Evolutionary conservation across 2,113 vertebrate species (phyloP).

Genomic region (Hippoglossus stenolepis): DNA sequence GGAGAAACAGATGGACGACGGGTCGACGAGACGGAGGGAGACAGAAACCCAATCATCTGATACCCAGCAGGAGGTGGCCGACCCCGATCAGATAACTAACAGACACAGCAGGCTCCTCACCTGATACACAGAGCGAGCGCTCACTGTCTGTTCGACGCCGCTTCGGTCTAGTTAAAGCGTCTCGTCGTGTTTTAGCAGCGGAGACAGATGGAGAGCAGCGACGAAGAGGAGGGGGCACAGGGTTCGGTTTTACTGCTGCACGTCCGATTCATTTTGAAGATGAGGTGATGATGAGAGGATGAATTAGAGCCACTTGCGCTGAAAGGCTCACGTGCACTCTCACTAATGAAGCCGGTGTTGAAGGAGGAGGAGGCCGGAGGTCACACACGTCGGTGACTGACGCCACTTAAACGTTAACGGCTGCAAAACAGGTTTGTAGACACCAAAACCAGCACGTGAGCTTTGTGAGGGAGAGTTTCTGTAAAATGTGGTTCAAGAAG

Average conservation of each 20-base stretch:
- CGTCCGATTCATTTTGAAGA: not conserved
- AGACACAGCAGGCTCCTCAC: not conserved
- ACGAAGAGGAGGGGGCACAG: not conserved
- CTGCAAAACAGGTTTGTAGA: slow-evolving; percentile 16
- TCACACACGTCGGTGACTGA: not conserved
- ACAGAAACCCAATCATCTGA: slow-evolving; percentile 46
- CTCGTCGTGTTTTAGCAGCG: not conserved
- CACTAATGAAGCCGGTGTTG: slow-evolving; percentile 30
- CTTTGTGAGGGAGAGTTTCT: not conserved
- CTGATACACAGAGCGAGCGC: slow-evolving; percentile 10
- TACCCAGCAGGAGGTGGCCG: slow-evolving; percentile 49
- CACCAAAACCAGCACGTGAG: not conserved
- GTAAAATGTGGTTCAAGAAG: too few species aligned
- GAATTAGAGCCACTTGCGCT: not conserved
- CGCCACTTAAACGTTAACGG: not conserved
- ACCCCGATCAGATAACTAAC: slow-evolving; percentile 60
- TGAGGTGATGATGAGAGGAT: not conserved
- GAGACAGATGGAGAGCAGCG: slow-evolving; percentile 46
- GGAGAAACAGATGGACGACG: slow-evolving; percentile 27
- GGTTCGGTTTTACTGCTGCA: not conserved
- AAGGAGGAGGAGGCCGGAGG: not conserved
- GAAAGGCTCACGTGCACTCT: not conserved
- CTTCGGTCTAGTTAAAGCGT: not conserved
- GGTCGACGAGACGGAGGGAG: slow-evolving; percentile 16
- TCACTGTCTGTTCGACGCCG: not conserved